phyloP scores from a whole-genome alignment of 2,797 vertebrate genomes.

The Sciaenops ocellatus region DNA sequence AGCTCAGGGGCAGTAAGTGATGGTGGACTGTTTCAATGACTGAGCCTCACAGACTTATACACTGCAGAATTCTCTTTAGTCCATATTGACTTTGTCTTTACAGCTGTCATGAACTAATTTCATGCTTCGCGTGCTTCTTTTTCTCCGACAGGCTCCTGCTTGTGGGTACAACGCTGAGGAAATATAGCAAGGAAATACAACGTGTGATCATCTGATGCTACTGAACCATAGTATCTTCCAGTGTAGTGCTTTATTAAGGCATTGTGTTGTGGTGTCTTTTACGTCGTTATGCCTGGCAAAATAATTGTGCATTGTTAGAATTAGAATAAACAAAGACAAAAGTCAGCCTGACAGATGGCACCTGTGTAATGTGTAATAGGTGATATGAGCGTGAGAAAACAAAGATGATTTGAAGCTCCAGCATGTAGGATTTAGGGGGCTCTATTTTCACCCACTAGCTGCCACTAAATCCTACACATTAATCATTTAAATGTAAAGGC shows the following conservation, averaged over 20 bases:
- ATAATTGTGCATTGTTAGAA: background rate
- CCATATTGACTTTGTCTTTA: slow-evolving; percentile 73
- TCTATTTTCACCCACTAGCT: no score
- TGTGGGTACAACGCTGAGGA: slow-evolving; percentile 46
- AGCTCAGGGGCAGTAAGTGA: slow-evolving; percentile 43
- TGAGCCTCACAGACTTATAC: slow-evolving; percentile 41
- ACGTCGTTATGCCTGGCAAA: background rate
- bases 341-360: background rate
- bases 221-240: slow-evolving; percentile 16
- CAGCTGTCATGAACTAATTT: slow-evolving; percentile 76
- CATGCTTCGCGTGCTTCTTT: slow-evolving; percentile 70
- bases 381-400: background rate
- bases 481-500: background rate
- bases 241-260: background rate
- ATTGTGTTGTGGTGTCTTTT: background rate
- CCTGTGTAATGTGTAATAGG: background rate
- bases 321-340: background rate
- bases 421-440: no score
- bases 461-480: no score
- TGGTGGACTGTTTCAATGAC: slow-evolving; percentile 49
- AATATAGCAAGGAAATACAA: slow-evolving; percentile 39
- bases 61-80: slow-evolving; percentile 57
- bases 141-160: slow-evolving; percentile 39
- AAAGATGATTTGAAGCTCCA: no score
- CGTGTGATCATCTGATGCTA: slow-evolving; percentile 16